Conservation (phyloP, 2,113 vertebrate genomes). For the Caranx melampygus region DNA sequence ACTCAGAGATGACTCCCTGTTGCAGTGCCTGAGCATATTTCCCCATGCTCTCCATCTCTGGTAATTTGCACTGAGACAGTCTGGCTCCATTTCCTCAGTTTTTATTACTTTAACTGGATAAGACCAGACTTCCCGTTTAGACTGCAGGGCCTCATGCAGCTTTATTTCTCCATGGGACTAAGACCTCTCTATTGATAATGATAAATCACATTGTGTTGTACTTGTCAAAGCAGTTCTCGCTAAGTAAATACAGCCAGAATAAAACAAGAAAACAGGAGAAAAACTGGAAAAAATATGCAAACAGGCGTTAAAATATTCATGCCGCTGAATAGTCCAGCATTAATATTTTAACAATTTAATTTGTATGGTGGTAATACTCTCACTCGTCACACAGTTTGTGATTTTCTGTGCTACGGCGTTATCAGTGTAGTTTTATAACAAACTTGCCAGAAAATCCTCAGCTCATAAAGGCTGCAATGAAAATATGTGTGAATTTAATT, state of each 20-base stretch:
- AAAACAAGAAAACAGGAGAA: background rate
- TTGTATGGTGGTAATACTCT: background rate
- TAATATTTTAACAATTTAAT: background rate
- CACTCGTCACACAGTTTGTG: background rate
- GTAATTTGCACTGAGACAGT: constrained; percentile 67
- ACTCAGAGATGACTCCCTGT: constrained; percentile 13
- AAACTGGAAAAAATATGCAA: background rate
- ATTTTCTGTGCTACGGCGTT: background rate
- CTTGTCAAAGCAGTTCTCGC: constrained; percentile 14
- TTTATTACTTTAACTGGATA: constrained; percentile 72
- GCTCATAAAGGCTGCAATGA: background rate
- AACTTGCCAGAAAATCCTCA: background rate
- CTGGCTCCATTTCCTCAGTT: constrained; percentile 49
- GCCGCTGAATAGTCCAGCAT: background rate
- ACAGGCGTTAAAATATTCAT: constrained; percentile 11
- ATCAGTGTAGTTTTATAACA: background rate
- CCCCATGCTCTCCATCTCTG: constrained; percentile 60
- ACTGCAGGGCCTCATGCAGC: constrained; percentile 33
- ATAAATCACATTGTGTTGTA: constrained; percentile 26
- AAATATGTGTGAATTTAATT: background rate
- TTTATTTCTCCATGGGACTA: constrained; percentile 65
- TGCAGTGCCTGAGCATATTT: constrained; percentile 61
- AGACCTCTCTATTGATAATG: constrained; percentile 40
- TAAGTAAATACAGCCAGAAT: constrained; percentile 1
- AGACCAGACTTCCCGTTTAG: constrained; percentile 53